phyloP scores from a whole-genome alignment of 2,113 vertebrate species.

The Nothobranchius furzeri region DNA sequence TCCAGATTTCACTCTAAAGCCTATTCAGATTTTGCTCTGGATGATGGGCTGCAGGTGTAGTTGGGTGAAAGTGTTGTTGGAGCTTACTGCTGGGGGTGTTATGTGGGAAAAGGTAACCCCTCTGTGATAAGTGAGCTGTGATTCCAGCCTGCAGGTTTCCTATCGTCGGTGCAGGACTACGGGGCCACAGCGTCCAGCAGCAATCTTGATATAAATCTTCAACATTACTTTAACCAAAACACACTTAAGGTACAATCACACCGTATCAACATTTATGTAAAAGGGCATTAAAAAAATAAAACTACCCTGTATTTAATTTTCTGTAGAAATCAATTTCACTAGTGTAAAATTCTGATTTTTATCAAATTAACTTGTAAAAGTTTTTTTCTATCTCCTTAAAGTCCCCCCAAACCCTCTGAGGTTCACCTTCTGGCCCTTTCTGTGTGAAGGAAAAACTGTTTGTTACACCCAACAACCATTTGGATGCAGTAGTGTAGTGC shows the following conservation, averaged over 20 bases:
- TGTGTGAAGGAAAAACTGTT: too few relatives aligned
- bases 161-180: constrained; percentile 42
- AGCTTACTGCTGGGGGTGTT: constrained; percentile 22
- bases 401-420: too few relatives aligned
- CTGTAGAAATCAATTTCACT: too few relatives aligned
- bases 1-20: constrained; percentile 9
- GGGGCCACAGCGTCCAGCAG: constrained; percentile 43
- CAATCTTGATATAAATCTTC: constrained; percentile 49
- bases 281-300: too few relatives aligned
- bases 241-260: constrained; percentile 53
- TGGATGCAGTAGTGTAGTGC: too few relatives aligned
- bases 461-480: too few relatives aligned
- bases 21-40: background rate
- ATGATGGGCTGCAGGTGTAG: constrained; percentile 1
- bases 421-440: too few relatives aligned
- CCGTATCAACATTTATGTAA: background rate
- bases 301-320: too few relatives aligned
- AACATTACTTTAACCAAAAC: constrained; percentile 57
- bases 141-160: constrained; percentile 67
- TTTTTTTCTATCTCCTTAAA: too few relatives aligned
- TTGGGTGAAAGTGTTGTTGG: constrained; percentile 5
- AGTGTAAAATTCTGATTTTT: too few relatives aligned
- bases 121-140: constrained; percentile 62
- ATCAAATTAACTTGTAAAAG: too few relatives aligned
- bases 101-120: constrained; percentile 7